A percentile compares a stretch with the other conserved stretches of the same genome.
These are phyloP conservation scores for Orchesellides sinensis DNA, from an alignment of 2,888 invertebrate species.

Conservation along the genomic window DNA sequence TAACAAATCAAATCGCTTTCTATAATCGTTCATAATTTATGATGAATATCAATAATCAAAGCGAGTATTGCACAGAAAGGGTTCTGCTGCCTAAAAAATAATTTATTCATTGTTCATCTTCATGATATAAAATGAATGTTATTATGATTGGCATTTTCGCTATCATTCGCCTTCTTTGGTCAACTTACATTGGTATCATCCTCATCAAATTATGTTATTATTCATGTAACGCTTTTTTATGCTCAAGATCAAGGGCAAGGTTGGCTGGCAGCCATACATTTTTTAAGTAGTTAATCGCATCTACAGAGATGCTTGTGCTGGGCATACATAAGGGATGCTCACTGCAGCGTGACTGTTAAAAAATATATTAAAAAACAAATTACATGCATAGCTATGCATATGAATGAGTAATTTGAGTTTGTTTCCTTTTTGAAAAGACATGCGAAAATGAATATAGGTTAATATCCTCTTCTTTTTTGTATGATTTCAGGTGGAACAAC, in stretches of 20 bases:
- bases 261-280: conserved; percentile 1
- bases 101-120: background rate
- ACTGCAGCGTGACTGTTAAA: conserved; percentile 38
- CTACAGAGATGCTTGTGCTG: background rate
- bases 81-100: background rate
- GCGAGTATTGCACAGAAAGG: background rate
- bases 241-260: conserved; percentile 53
- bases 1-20: too few relatives aligned
- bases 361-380: background rate
- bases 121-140: too few relatives aligned
- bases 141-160: background rate
- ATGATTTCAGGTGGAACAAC: conserved; percentile 6
- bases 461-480: background rate
- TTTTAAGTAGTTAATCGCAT: background rate
- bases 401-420: too few relatives aligned
- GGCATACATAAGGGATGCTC: background rate
- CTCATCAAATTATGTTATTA: background rate
- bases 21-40: too few relatives aligned
- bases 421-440: background rate
- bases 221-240: background rate
- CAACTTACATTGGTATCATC: background rate
- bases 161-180: background rate
- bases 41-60: background rate
- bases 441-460: background rate
- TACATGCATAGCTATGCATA: background rate